phyloP scores from a whole-genome alignment of 2,888 invertebrate genomes.

The Dioctria rufipes region DNA sequence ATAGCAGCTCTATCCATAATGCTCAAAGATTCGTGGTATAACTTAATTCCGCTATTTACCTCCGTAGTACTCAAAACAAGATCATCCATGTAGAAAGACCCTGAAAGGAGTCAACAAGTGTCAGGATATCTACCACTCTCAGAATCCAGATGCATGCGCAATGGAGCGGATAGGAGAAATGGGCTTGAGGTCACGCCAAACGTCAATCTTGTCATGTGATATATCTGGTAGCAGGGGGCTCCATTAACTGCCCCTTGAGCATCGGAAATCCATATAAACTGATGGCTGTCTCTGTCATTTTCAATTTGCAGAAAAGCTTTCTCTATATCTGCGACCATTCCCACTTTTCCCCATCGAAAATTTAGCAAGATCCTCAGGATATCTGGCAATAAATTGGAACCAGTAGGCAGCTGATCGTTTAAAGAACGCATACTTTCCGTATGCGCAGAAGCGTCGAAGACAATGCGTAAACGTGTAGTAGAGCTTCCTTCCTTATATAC shows the following conservation, averaged over 20 bases:
- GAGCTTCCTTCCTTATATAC: background rate
- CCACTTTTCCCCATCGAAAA: background rate
- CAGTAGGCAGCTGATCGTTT: background rate
- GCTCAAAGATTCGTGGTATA: background rate
- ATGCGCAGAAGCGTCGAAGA: background rate
- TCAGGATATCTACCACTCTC: background rate
- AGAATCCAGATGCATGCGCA: background rate
- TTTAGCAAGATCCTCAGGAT: background rate
- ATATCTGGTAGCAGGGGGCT: background rate
- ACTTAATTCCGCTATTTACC: background rate
- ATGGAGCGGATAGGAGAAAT: background rate
- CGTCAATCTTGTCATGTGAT: background rate
- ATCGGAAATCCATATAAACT: background rate
- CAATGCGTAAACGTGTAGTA: background rate
- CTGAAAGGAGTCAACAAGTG: background rate
- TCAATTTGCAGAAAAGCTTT: background rate
- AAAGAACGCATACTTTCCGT: background rate
- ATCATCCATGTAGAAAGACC: background rate
- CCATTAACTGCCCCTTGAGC: background rate
- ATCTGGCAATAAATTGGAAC: background rate
- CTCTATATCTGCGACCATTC: slow-evolving; percentile 3
- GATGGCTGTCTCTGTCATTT: background rate
- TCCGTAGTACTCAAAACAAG: background rate
- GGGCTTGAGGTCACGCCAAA: background rate
- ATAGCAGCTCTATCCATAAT: background rate